These are phyloP conservation scores for Thunnus thynnus DNA, from an alignment of 2,113 vertebrate genomes.

Conservation along the genomic window DNA sequence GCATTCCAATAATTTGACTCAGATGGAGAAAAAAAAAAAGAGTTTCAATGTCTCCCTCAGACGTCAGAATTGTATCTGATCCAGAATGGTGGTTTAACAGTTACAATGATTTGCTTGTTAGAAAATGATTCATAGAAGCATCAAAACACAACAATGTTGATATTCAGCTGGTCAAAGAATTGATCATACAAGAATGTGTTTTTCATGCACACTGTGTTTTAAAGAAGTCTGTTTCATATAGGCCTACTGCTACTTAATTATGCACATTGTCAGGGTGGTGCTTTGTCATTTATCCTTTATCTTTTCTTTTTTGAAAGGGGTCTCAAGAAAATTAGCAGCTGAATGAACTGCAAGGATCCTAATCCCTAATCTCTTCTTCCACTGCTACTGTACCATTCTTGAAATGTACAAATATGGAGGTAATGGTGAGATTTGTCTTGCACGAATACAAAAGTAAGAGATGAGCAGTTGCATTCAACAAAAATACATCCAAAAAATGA, in stretches of 20 bases:
- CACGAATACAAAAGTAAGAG: background rate
- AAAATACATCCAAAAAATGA: background rate
- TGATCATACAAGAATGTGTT: background rate
- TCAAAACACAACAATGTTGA: slow-evolving; percentile 57
- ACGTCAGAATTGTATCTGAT: slow-evolving; percentile 37
- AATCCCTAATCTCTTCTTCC: background rate
- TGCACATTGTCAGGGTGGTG: background rate
- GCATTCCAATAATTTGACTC: slow-evolving; percentile 23
- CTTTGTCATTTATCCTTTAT: background rate
- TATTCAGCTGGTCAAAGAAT: slow-evolving; percentile 42
- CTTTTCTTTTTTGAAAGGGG: background rate
- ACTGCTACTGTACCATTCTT: background rate
- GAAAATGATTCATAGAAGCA: slow-evolving; percentile 47
- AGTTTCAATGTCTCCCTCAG: background rate
- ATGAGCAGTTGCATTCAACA: background rate
- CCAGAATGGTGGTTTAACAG: slow-evolving; percentile 40
- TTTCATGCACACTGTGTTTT: background rate
- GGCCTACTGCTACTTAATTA: background rate
- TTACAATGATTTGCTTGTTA: slow-evolving; percentile 15
- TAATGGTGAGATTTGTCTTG: background rate
- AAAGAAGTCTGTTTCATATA: background rate
- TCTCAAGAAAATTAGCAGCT: background rate
- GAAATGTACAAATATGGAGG: background rate
- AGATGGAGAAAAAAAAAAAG: background rate
- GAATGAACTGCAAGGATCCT: background rate